Conservation (phyloP, 2,888 invertebrate genomes). For the Synanthedon tipuliformis region DNA sequence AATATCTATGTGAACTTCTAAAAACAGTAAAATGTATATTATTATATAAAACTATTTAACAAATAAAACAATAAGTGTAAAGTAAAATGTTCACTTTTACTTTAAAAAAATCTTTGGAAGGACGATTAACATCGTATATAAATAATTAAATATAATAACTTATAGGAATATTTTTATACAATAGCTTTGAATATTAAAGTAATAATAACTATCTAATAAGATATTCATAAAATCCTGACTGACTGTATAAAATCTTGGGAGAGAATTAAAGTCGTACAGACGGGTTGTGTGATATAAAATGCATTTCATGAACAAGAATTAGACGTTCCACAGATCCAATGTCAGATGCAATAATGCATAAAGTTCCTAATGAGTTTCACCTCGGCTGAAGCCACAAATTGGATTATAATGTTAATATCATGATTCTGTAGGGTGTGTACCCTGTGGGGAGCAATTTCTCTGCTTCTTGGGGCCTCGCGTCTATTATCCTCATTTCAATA, state of each 20-base stretch:
- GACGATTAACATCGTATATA: no score
- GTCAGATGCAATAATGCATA: slow-evolving; percentile 59
- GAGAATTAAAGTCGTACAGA: slow-evolving; percentile 24
- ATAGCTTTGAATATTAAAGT: no score
- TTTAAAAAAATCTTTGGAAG: no score
- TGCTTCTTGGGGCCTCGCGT: slow-evolving; percentile 46
- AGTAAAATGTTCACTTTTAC: no score
- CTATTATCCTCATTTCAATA: slow-evolving; percentile 68
- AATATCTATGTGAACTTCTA: no score
- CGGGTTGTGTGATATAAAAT: slow-evolving; percentile 36
- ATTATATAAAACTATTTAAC: no score
- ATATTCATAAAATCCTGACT: no score
- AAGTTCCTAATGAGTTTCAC: slow-evolving; percentile 61
- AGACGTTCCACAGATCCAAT: slow-evolving; percentile 26
- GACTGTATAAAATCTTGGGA: slow-evolving; percentile 25
- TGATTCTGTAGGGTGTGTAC: slow-evolving; percentile 36
- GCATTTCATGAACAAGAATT: slow-evolving; percentile 34
- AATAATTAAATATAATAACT: no score
- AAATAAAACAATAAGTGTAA: no score
- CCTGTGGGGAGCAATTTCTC: slow-evolving; percentile 48
- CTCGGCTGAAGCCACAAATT: slow-evolving; percentile 54
- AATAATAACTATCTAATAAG: no score
- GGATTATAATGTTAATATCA: slow-evolving; percentile 66
- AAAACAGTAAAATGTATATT: no score
- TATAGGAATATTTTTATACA: no score